A percentile compares a stretch with the other conserved stretches of the same genome.
These are phyloP conservation scores for Holacanthella duospinosa DNA, from an alignment of 2,888 invertebrate species.

Conservation along the genomic window DNA sequence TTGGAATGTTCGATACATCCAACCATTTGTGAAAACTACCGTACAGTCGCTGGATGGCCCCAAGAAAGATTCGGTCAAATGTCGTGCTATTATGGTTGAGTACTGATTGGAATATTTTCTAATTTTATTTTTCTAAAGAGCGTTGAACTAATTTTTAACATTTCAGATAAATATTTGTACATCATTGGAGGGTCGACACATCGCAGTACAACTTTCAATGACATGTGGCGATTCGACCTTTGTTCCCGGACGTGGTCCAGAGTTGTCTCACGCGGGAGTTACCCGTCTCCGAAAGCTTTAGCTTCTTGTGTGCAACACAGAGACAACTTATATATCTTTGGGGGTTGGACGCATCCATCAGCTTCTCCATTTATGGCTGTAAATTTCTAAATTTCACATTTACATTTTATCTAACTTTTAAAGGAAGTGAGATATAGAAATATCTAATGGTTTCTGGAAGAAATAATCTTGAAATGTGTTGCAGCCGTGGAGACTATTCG, in stretches of 20 bases:
- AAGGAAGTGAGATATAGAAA: too few species aligned
- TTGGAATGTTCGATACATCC: slow-evolving; percentile 58
- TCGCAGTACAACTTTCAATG: slow-evolving; percentile 89
- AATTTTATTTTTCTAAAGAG: too few species aligned
- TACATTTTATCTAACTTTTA: too few species aligned
- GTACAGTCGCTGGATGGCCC: slow-evolving; percentile 59
- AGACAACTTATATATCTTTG: slow-evolving; percentile 74
- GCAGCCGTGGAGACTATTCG: slow-evolving; percentile 68
- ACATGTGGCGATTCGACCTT: slow-evolving; percentile 87
- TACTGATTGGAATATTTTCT: too few species aligned
- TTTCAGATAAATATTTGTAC: slow-evolving; percentile 66
- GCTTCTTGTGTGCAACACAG: slow-evolving; percentile 82
- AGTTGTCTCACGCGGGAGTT: slow-evolving; percentile 69
- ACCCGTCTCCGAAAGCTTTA: slow-evolving; percentile 92
- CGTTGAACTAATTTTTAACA: too few species aligned
- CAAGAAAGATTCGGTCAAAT: slow-evolving; percentile 87
- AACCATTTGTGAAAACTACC: slow-evolving; percentile 16
- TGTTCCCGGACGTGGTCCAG: slow-evolving; percentile 74
- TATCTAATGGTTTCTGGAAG: too few species aligned
- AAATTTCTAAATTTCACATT: not conserved
- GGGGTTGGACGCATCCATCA: slow-evolving; percentile 61
- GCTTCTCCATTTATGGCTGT: slow-evolving; percentile 30
- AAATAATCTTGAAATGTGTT: too few species aligned
- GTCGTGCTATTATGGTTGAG: slow-evolving; percentile 57
- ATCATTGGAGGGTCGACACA: slow-evolving; percentile 94